Evolutionary conservation across 2,113 vertebrate species (phyloP).

Genomic region (Siniperca knerii): DNA sequence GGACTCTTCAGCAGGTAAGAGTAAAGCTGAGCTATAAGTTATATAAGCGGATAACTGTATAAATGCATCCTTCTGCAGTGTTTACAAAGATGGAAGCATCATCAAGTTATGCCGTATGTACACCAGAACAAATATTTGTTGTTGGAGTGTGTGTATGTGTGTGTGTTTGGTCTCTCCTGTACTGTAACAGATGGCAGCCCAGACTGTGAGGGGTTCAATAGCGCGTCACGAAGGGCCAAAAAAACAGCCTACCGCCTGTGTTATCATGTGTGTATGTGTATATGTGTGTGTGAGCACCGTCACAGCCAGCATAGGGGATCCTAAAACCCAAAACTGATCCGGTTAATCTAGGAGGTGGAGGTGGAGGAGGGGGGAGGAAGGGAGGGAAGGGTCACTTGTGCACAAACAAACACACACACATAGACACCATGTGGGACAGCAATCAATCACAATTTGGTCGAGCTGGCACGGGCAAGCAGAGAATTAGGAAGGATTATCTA

Average conservation of each 20-base stretch:
- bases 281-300: background rate
- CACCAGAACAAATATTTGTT: slow-evolving; percentile 59
- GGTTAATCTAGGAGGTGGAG: slow-evolving; percentile 77
- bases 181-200: slow-evolving; percentile 75
- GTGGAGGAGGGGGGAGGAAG: slow-evolving; percentile 25
- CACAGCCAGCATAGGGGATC: slow-evolving; percentile 67
- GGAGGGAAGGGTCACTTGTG: slow-evolving; percentile 41
- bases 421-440: slow-evolving; percentile 66
- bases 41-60: background rate
- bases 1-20: slow-evolving; percentile 20
- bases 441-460: slow-evolving; percentile 83
- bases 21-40: slow-evolving; percentile 1
- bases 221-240: slow-evolving; percentile 56
- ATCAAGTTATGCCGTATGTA: slow-evolving; percentile 53
- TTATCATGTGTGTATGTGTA: slow-evolving; percentile 37
- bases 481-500: slow-evolving; percentile 85
- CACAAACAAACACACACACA: slow-evolving; percentile 37
- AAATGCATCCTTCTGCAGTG: slow-evolving; percentile 26
- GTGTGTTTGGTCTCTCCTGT: slow-evolving; percentile 51
- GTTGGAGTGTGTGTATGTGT: slow-evolving; percentile 41
- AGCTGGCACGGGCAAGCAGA: slow-evolving; percentile 73
- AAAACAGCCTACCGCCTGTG: slow-evolving; percentile 53
- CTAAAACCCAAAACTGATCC: slow-evolving; percentile 82
- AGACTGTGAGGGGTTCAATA: slow-evolving; percentile 73
- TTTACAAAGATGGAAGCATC: slow-evolving; percentile 55